phyloP scores from a whole-genome alignment of 2,113 vertebrate species.

The Girardinichthys multiradiatus region DNA sequence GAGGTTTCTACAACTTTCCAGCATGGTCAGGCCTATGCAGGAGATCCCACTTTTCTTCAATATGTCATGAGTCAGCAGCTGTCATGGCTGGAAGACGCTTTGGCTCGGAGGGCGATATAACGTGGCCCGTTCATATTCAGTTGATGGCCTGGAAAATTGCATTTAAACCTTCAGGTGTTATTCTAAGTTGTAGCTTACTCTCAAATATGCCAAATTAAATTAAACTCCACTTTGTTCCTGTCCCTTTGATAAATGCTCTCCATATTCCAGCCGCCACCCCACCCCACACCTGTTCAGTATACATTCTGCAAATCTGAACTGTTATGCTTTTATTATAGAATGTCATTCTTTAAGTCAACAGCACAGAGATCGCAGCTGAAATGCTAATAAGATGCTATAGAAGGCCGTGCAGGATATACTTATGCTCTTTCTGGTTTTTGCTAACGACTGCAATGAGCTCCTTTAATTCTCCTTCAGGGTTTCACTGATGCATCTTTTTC shows the following conservation, averaged over 20 bases:
- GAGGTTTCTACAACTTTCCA: constrained; percentile 21
- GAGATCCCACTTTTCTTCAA: constrained; percentile 28
- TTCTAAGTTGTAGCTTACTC: constrained; percentile 69
- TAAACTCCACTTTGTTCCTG: constrained; percentile 56
- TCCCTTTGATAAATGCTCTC: constrained; percentile 66
- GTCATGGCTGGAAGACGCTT: constrained; percentile 57
- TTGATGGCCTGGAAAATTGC: constrained; percentile 83
- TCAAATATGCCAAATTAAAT: constrained; percentile 73
- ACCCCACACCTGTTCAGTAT: constrained; percentile 39
- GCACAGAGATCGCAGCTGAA: constrained; percentile 22
- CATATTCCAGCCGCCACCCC: constrained; percentile 14
- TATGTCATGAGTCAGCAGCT: constrained; percentile 68
- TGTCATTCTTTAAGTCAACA: constrained; percentile 4
- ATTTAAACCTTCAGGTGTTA: constrained; percentile 80
- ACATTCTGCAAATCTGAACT: constrained; percentile 26
- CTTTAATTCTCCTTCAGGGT: constrained; percentile 33
- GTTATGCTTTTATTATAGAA: constrained; percentile 37
- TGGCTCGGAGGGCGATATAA: constrained; percentile 61
- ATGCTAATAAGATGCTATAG: neutral
- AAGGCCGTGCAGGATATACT: constrained; percentile 3
- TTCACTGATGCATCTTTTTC: constrained; percentile 51
- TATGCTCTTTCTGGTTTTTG: constrained; percentile 26
- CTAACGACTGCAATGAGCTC: constrained; percentile 7
- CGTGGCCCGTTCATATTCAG: constrained; percentile 75
- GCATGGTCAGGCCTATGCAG: constrained; percentile 14